A percentile compares a stretch with the other conserved stretches of the same genome.
Conservation (phyloP, 2,797 vertebrate species). For the Macropodus opercularis region DNA sequence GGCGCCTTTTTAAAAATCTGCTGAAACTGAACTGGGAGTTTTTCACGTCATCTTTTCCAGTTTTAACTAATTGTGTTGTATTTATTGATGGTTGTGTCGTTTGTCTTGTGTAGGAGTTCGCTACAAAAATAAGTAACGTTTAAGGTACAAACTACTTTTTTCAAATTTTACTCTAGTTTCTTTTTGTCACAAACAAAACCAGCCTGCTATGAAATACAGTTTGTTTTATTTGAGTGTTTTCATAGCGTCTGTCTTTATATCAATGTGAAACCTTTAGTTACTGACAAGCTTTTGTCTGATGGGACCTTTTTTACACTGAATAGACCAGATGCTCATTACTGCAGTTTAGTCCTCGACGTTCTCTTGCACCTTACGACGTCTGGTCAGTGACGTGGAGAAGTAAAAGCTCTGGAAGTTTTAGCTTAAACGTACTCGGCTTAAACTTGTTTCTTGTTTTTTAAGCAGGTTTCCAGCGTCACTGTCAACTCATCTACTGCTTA, state of each 20-base stretch:
- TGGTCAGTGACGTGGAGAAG: background rate
- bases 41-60: background rate
- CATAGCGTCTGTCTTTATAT: background rate
- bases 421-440: background rate
- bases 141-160: conserved; percentile 9
- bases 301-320: background rate
- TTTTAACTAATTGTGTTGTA: background rate
- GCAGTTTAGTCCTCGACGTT: no score
- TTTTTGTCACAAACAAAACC: background rate
- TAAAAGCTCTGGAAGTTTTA: background rate
- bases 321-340: no score
- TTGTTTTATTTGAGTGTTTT: no score
- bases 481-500: conserved; percentile 11
- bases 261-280: conserved; percentile 33
- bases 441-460: background rate
- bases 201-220: conserved; percentile 11
- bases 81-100: conserved; percentile 10
- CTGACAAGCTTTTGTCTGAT: background rate
- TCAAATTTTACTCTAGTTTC: background rate
- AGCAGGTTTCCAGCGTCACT: background rate
- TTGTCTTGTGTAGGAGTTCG: background rate
- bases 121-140: background rate
- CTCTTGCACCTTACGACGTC: background rate
- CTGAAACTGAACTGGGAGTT: background rate
- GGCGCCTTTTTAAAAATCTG: no score